Percentiles rank a stretch among this genome's conserved stretches.
phyloP scores from a whole-genome alignment of 2,797 vertebrate genomes.

The Lutjanus campechanus region DNA sequence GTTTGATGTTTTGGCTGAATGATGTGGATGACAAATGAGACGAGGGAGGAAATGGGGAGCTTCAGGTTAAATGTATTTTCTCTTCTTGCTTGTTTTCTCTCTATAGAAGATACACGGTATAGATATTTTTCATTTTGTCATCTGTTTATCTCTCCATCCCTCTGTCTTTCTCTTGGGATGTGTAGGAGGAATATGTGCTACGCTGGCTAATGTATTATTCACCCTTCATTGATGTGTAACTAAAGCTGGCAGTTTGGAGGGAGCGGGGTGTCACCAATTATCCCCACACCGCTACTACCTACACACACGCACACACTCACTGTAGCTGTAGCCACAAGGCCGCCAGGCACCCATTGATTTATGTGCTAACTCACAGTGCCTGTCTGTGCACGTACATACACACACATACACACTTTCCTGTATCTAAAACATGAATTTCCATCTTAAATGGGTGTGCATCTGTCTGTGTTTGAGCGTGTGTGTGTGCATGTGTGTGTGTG shows the following conservation, averaged over 20 bases:
- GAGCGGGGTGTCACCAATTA: constrained; percentile 74
- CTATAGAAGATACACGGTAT: constrained; percentile 13
- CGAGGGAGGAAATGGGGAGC: not conserved
- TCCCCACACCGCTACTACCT: constrained; percentile 49
- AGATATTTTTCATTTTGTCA: constrained; percentile 48
- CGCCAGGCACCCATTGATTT: constrained; percentile 77
- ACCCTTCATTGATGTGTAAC: constrained; percentile 86
- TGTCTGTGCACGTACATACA: constrained; percentile 24
- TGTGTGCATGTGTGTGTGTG: constrained; percentile 8
- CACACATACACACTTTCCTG: constrained; percentile 26
- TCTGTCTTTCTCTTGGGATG: constrained; percentile 57
- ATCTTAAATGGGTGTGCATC: constrained; percentile 21
- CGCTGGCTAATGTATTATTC: constrained; percentile 86
- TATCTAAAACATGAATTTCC: constrained; percentile 44
- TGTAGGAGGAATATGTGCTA: constrained; percentile 58
- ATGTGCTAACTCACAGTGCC: constrained; percentile 64
- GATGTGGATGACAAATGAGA: constrained; percentile 34
- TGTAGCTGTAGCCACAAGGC: constrained; percentile 69
- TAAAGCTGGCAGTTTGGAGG: constrained; percentile 79
- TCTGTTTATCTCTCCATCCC: constrained; percentile 29
- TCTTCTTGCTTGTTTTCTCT: constrained; percentile 4
- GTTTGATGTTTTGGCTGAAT: constrained; percentile 38
- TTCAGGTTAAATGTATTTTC: constrained; percentile 18
- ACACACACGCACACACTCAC: constrained; percentile 52
- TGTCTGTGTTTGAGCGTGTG: not conserved